phyloP scores from a whole-genome alignment of 2,797 vertebrate genomes.

The Pristis pectinata region DNA sequence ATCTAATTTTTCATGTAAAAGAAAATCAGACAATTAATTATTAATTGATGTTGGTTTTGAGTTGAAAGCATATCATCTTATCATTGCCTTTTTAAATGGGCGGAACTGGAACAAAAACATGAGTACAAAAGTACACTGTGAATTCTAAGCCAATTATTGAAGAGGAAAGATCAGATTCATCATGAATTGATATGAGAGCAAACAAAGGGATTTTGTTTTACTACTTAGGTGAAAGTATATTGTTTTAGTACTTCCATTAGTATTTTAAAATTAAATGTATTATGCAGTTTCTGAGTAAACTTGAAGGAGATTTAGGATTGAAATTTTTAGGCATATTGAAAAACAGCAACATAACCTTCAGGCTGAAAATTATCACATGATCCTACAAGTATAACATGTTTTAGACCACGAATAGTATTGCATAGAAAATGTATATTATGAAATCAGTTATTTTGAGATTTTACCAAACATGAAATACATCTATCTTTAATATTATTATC shows the following conservation, averaged over 20 bases:
- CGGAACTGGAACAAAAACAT: neutral
- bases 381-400: neutral
- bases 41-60: neutral
- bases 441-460: neutral
- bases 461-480: neutral
- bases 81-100: neutral
- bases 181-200: neutral
- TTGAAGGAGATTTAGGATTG: neutral
- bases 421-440: neutral
- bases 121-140: neutral
- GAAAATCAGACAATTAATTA: neutral
- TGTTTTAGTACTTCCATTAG: neutral
- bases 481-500: conserved; percentile 7
- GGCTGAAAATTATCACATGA: neutral
- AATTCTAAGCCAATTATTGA: neutral
- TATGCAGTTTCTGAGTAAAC: neutral
- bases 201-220: neutral
- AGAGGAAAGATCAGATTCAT: neutral
- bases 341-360: neutral
- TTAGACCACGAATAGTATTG: neutral
- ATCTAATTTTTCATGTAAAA: neutral
- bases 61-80: neutral
- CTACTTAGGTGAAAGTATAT: neutral
- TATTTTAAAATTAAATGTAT: neutral
- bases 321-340: neutral